Evolutionary conservation across 2,113 vertebrate genomes (phyloP).

Genomic region (Spilogale gracilis): DNA sequence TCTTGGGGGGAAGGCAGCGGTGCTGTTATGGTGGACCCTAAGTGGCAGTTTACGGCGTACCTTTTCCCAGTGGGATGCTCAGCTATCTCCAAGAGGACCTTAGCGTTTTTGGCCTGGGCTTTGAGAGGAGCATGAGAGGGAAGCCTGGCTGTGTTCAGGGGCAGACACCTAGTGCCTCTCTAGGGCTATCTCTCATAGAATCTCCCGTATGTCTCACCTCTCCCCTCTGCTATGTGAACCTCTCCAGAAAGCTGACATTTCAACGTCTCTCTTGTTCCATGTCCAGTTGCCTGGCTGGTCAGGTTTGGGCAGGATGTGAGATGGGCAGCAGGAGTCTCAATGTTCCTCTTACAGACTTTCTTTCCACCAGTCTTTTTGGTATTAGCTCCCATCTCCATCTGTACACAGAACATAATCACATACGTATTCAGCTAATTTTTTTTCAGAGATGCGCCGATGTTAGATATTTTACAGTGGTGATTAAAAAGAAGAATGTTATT

Average conservation of each 20-base stretch:
- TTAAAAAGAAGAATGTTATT: background rate
- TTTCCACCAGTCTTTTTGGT: background rate
- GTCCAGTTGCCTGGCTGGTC: background rate
- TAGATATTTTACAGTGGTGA: background rate
- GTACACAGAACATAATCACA: no score
- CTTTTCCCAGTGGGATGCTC: background rate
- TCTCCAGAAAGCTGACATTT: background rate
- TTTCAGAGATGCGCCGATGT: background rate
- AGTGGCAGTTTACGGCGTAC: background rate
- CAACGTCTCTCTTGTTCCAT: background rate
- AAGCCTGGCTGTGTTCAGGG: background rate
- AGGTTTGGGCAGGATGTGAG: background rate
- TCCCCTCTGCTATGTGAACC: background rate
- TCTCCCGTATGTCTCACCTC: background rate
- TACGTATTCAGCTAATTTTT: background rate
- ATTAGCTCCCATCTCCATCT: background rate
- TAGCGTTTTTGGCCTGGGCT: background rate
- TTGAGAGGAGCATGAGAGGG: background rate
- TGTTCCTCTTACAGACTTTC: background rate
- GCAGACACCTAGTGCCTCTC: background rate
- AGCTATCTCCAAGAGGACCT: background rate
- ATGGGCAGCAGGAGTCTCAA: background rate
- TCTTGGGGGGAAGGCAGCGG: no score
- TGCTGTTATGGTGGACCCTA: background rate
- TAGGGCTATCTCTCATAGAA: background rate